A percentile compares a stretch with the other conserved stretches of the same genome.
These are phyloP conservation scores for Bagarius yarrelli DNA, from an alignment of 2,113 vertebrate species.

Conservation along the genomic window DNA sequence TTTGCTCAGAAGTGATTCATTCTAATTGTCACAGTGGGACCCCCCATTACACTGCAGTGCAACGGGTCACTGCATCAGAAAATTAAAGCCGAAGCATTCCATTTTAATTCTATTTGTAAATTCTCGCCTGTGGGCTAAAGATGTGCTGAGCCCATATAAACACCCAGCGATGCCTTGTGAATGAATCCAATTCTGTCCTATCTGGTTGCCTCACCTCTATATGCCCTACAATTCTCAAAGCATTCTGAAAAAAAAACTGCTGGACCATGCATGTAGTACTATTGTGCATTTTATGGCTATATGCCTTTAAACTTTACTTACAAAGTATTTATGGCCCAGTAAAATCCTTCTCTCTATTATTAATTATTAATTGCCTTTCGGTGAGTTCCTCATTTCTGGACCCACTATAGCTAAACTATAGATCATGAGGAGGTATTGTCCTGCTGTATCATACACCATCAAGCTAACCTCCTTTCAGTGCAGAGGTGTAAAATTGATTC, in stretches of 20 bases:
- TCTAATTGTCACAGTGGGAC: constrained; percentile 90
- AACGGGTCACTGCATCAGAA: constrained; percentile 88
- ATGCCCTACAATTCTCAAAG: constrained; percentile 36
- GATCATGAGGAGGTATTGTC: constrained; percentile 45
- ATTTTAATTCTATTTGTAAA: constrained; percentile 85
- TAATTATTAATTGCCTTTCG: constrained; percentile 44
- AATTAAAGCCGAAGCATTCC: constrained; percentile 82
- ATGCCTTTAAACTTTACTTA: background rate
- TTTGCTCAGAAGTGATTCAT: constrained; percentile 86
- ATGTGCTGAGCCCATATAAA: constrained; percentile 67
- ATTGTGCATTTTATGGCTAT: constrained; percentile 18
- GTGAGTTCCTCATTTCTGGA: constrained; percentile 26
- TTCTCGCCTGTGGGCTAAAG: constrained; percentile 73
- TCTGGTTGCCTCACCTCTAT: constrained; percentile 61
- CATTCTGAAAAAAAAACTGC: constrained; percentile 34
- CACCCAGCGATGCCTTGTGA: constrained; percentile 46
- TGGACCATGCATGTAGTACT: constrained; percentile 24
- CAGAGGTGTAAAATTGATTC: constrained; percentile 53
- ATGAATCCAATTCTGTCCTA: constrained; percentile 45
- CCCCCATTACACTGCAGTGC: constrained; percentile 78
- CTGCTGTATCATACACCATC: constrained; percentile 35
- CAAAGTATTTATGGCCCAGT: constrained; percentile 5
- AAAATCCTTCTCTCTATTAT: constrained; percentile 26
- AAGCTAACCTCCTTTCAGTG: constrained; percentile 46
- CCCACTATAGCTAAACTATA: constrained; percentile 34